Evolutionary conservation across 1,140 invertebrate species (phyloP).

Genomic region (Heliothis virescens): DNA sequence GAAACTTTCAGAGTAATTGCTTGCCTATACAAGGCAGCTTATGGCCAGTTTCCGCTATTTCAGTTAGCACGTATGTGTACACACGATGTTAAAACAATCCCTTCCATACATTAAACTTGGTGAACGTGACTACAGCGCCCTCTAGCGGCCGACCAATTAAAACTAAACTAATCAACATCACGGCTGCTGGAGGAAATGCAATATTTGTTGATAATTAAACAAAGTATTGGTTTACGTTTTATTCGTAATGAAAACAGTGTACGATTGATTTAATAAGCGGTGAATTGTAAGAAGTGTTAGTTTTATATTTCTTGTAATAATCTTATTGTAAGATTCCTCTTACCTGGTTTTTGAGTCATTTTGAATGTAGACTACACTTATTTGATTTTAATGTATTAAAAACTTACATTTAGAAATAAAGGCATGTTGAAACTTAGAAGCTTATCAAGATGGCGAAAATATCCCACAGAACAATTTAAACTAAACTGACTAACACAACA

Average conservation of each 20-base stretch:
- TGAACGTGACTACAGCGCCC: conserved; percentile 35
- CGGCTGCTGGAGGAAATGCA: conserved; percentile 38
- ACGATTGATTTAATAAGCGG: not conserved
- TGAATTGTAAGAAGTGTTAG: not conserved
- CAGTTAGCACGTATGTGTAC: conserved; percentile 49
- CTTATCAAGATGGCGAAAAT: no score
- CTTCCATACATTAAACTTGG: conserved; percentile 20
- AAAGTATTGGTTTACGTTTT: conserved; percentile 36
- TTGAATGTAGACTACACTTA: no score
- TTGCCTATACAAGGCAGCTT: conserved; percentile 45
- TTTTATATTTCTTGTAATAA: no score
- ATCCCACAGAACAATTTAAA: no score
- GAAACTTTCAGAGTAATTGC: conserved; percentile 43
- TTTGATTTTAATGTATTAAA: no score
- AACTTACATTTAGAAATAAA: no score
- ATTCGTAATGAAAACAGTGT: conserved; percentile 24
- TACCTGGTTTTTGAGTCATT: no score
- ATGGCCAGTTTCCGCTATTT: conserved; percentile 46
- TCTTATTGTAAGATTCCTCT: no score
- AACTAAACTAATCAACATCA: conserved; percentile 47
- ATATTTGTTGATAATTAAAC: conserved; percentile 46
- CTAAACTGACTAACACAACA: no score
- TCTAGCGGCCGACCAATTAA: conserved; percentile 41
- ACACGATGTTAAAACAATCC: conserved; percentile 44
- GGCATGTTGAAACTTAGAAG: no score